Base-by-base conservation (phyloP, 2,888 invertebrate species). In the Coronaproctus castanopsis region DNA sequence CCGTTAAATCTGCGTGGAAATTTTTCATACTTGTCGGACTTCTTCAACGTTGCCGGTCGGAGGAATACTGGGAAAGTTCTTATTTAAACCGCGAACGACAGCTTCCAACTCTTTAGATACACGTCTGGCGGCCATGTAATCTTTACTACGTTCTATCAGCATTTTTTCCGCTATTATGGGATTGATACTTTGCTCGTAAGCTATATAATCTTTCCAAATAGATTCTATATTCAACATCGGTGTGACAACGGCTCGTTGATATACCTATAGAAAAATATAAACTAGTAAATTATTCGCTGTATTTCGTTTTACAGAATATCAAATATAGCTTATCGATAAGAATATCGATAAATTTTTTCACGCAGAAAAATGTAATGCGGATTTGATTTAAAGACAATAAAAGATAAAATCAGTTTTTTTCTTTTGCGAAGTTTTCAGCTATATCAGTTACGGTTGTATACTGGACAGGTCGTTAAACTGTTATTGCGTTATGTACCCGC, bases 141-240 rank as follows among this genome's bases (percentile, higher is more conserved):
- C 98, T 48, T 95, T 80, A 52, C 91, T 91, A 23, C 95, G 76
- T 71, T 99, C 98, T 70, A 88, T 87, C 18, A 92, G 92, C 90
- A 98, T 93, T 71, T 97, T 90, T 70, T 98, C 98, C 0, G 97
- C 95, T 65, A 89, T 83, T 65, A 85, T 81, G 2, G 83, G 81
- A 72, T 89, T 89, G 61, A 95, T 89, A 65, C 85, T 83, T 73
- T 95, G 87, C 72, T 99, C 98, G 69, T 95, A 99, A 0, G 85
- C 80, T 66, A 96, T 92, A 72, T 99, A 99, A 68, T 99, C 98
- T 69, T 95, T 95, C 91, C 91, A 91, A 21, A 99, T 75, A 1
- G 87, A 85, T 70, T 99, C 98, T 69, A 98, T 92, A 61, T 95
- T 95, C 53, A 91, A 84, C 78, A 99, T 93, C 0, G 98, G 98